phyloP scores from a whole-genome alignment of 2,888 invertebrate species.

The Fragum whitleyi region DNA sequence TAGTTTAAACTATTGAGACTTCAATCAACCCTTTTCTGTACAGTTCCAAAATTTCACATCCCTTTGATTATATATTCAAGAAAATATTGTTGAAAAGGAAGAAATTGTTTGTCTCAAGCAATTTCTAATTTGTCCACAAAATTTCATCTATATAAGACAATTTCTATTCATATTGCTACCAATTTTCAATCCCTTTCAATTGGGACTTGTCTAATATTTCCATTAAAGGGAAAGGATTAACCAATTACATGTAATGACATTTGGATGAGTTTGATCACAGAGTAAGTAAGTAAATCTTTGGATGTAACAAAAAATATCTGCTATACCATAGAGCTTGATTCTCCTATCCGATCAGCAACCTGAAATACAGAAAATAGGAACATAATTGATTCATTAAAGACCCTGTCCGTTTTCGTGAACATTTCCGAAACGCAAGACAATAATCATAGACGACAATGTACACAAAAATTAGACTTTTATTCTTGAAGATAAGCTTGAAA shows the following conservation, averaged over 20 bases:
- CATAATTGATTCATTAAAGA: too few relatives aligned
- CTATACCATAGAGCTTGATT: constrained; percentile 84
- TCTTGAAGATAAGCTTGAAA: too few relatives aligned
- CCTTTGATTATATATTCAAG: too few relatives aligned
- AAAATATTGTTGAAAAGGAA: constrained; percentile 2
- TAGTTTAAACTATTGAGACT: too few relatives aligned
- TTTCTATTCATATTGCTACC: too few relatives aligned
- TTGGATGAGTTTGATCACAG: not conserved
- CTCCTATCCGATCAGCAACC: constrained; percentile 82
- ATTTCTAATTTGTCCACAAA: not conserved
- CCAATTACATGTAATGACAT: not conserved
- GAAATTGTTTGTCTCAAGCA: not conserved
- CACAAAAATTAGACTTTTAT: too few relatives aligned
- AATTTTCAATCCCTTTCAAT: too few relatives aligned
- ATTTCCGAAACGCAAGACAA: too few relatives aligned
- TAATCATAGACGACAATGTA: too few relatives aligned
- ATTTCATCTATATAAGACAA: not conserved
- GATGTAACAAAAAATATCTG: not conserved
- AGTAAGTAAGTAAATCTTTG: not conserved
- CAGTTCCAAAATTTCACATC: not conserved
- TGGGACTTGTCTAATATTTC: too few relatives aligned
- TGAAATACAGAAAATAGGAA: constrained; percentile 65
- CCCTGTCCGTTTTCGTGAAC: too few relatives aligned
- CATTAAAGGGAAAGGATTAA: too few relatives aligned
- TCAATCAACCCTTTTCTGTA: constrained; percentile 6